A percentile compares a stretch with the other conserved stretches of the same genome.
These are phyloP conservation scores for Apotomis turbidana DNA, from an alignment of 2,888 invertebrate species.

Conservation along the genomic window DNA sequence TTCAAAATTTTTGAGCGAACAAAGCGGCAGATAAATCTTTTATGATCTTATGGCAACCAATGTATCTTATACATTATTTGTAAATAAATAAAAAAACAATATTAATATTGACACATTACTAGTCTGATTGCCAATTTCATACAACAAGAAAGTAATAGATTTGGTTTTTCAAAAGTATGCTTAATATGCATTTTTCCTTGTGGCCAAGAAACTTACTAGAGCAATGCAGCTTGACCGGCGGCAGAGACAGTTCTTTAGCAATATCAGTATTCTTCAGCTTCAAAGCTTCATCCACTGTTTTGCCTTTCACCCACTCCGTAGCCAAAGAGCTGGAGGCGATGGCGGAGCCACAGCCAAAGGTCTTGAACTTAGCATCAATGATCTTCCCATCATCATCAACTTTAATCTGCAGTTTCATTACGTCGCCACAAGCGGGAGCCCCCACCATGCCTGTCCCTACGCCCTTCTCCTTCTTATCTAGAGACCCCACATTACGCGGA, in stretches of 20 bases:
- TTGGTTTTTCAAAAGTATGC: too few species aligned
- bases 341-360: constrained; percentile 99
- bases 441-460: constrained; percentile 99
- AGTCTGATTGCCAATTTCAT: too few species aligned
- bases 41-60: too few species aligned
- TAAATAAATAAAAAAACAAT: too few species aligned
- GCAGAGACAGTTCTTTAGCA: constrained; percentile 97
- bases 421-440: constrained; percentile 99
- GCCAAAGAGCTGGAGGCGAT: constrained; percentile 98
- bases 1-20: too few species aligned
- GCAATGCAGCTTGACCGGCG: constrained; percentile 99
- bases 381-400: constrained; percentile 98
- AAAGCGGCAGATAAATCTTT: too few species aligned
- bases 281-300: constrained; percentile 96
- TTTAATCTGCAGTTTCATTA: constrained; percentile 99
- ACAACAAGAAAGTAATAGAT: too few species aligned
- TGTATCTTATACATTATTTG: too few species aligned
- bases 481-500: constrained; percentile 98
- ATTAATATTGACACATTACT: too few species aligned
- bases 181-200: too few species aligned
- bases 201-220: constrained; percentile 88
- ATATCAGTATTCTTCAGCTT: constrained; percentile 98
- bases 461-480: constrained; percentile 95
- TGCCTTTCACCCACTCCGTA: constrained; percentile 98
- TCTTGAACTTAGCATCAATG: constrained; percentile 99